These are phyloP conservation scores for Drosophila equinoxialis DNA, from an alignment of 1,140 invertebrate genomes.

Conservation along the genomic window DNA sequence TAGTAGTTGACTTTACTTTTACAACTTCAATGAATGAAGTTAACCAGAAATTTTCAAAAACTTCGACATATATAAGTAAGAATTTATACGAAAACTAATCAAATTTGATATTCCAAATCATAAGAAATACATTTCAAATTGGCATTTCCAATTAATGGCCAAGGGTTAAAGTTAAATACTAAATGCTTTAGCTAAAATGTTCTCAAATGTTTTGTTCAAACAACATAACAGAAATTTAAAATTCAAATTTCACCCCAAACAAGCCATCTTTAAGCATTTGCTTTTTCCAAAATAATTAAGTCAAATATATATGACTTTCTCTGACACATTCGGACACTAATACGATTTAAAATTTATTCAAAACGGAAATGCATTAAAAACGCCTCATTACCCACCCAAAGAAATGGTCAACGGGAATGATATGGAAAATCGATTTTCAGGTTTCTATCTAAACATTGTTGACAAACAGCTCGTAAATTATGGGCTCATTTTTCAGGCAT, in stretches of 20 bases:
- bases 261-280: no score
- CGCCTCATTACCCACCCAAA: constrained; percentile 59
- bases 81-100: no score
- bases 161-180: no score
- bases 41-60: no score
- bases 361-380: constrained; percentile 70
- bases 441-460: constrained; percentile 57
- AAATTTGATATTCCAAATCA: no score
- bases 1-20: constrained; percentile 1
- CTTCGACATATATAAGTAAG: no score
- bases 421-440: constrained; percentile 68
- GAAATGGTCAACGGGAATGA: constrained; percentile 47
- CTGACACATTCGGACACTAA: constrained; percentile 48
- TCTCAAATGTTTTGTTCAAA: no score
- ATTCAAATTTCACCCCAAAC: constrained; percentile 14
- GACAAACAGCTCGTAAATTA: constrained; percentile 80
- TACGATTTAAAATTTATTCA: constrained; percentile 64
- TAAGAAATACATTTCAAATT: no score
- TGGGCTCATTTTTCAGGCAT: constrained; percentile 59
- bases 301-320: constrained; percentile 36
- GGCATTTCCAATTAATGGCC: no score
- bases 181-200: no score
- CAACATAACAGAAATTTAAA: constrained; percentile 1
- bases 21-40: no score
- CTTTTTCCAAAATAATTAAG: constrained; percentile 23